phyloP scores from a whole-genome alignment of 2,888 invertebrate genomes.

The Leucoma salicis region DNA sequence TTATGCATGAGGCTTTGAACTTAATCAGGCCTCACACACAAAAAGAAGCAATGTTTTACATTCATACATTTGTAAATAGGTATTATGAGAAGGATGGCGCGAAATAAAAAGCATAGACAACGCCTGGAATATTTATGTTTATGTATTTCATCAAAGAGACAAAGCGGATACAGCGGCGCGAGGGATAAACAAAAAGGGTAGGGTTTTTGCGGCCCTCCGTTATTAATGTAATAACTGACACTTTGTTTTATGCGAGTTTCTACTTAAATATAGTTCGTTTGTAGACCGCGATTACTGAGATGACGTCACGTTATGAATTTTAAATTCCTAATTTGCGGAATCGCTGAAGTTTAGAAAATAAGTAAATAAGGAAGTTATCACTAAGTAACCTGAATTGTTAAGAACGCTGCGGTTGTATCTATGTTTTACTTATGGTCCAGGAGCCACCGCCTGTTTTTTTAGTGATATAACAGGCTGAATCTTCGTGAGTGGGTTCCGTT shows the following conservation, averaged over 20 bases:
- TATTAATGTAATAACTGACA: conserved; percentile 81
- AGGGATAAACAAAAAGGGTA: conserved; percentile 73
- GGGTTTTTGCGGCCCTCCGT: conserved; percentile 63
- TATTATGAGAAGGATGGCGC: conserved; percentile 40
- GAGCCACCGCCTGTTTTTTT: too few species aligned
- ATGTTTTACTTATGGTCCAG: too few species aligned
- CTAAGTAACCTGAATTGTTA: conserved; percentile 12
- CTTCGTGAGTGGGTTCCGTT: too few species aligned
- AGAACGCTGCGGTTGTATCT: conserved; percentile 3
- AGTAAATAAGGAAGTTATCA: conserved; percentile 23
- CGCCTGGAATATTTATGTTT: conserved; percentile 37
- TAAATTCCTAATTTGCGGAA: conserved; percentile 45
- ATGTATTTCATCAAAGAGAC: conserved; percentile 52
- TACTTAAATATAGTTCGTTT: conserved; percentile 62
- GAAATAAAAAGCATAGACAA: conserved; percentile 47
- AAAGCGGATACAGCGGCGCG: conserved; percentile 46
- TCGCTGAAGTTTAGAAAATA: conserved; percentile 22
- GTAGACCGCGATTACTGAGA: conserved; percentile 35
- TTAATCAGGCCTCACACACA: conserved; percentile 15
- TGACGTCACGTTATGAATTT: conserved; percentile 42
- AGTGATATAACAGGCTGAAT: too few species aligned
- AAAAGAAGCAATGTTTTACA: conserved; percentile 31
- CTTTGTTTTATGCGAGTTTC: conserved; percentile 76
- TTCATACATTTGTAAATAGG: conserved; percentile 46
- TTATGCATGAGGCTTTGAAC: conserved; percentile 3